A percentile compares a stretch with the other conserved stretches of the same genome.
Evolutionary conservation across 2,797 vertebrate species (phyloP).

Genomic region (Gymnothorax javanicus): DNA sequence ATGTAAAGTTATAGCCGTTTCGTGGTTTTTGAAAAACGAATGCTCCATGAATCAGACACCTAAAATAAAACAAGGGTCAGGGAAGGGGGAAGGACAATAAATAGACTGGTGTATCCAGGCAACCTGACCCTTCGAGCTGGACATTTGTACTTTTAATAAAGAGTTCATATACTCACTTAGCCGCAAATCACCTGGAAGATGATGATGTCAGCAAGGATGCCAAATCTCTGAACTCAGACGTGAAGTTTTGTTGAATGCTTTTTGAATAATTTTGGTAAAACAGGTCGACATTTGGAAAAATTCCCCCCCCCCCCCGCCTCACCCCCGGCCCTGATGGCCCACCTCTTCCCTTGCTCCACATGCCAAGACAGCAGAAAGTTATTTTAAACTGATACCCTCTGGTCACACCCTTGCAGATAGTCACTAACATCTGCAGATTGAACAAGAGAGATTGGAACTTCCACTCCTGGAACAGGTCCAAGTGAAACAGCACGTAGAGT

Average conservation of each 20-base stretch:
- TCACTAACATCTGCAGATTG: slow-evolving; percentile 85
- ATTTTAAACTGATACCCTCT: slow-evolving; percentile 83
- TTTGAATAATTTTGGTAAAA: background rate
- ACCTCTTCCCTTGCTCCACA: slow-evolving; percentile 43
- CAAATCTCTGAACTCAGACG: slow-evolving; percentile 42
- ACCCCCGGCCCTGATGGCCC: slow-evolving; percentile 29
- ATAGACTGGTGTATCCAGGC: slow-evolving; percentile 80
- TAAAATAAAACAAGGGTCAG: slow-evolving; percentile 87
- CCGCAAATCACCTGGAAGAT: slow-evolving; percentile 56
- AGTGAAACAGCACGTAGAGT: slow-evolving; percentile 60
- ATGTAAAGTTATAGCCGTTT: slow-evolving; percentile 82
- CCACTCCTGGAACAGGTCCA: slow-evolving; percentile 65
- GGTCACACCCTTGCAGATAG: slow-evolving; percentile 74
- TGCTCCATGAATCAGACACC: slow-evolving; percentile 87
- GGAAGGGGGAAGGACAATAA: slow-evolving; percentile 76
- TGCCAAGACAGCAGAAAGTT: slow-evolving; percentile 74
- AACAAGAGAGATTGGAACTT: slow-evolving; percentile 67
- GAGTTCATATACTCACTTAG: slow-evolving; percentile 46
- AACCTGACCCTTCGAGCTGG: slow-evolving; percentile 67
- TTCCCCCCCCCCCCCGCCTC: slow-evolving; percentile 32
- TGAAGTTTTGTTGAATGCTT: background rate
- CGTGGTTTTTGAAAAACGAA: slow-evolving; percentile 83
- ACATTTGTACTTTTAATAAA: slow-evolving; percentile 71
- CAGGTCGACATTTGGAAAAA: slow-evolving; percentile 63
- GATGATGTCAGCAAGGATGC: slow-evolving; percentile 55